Percentiles rank a stretch among this genome's conserved stretches.
Evolutionary conservation across 2,797 vertebrate species (phyloP).

Genomic region (Fistularia tabacaria): DNA sequence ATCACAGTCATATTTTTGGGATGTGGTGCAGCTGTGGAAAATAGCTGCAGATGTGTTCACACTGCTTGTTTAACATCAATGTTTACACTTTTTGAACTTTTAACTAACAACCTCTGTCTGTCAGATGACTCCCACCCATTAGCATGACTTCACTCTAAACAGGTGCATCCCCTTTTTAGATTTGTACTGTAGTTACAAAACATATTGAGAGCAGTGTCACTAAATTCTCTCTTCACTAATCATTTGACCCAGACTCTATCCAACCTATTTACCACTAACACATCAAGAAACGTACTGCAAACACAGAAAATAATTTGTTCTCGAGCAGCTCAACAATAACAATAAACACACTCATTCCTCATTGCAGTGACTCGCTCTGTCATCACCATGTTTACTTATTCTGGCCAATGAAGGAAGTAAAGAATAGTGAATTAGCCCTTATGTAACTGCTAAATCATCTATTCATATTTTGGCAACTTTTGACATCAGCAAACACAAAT

Average conservation of each 20-base stretch:
- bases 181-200: background rate
- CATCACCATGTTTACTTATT: too few species aligned
- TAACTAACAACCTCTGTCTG: constrained; percentile 3
- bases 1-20: constrained; percentile 52
- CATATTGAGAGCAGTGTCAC: background rate
- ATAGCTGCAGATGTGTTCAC: constrained; percentile 45
- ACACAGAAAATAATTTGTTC: background rate
- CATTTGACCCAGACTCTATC: constrained; percentile 14
- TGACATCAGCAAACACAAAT: too few species aligned
- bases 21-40: constrained; percentile 55
- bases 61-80: constrained; percentile 17
- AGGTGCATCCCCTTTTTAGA: background rate
- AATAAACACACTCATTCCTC: too few species aligned
- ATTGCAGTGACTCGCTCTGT: too few species aligned
- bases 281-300: background rate
- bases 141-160: background rate
- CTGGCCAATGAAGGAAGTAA: too few species aligned
- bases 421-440: too few species aligned
- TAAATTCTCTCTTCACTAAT: constrained; percentile 16
- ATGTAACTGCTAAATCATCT: too few species aligned
- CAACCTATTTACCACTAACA: background rate
- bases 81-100: constrained; percentile 8
- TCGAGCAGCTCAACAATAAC: background rate
- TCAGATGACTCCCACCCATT: background rate
- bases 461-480: too few species aligned